Conservation (phyloP, 2,113 vertebrate species). For the Cranoglanis bouderius region DNA sequence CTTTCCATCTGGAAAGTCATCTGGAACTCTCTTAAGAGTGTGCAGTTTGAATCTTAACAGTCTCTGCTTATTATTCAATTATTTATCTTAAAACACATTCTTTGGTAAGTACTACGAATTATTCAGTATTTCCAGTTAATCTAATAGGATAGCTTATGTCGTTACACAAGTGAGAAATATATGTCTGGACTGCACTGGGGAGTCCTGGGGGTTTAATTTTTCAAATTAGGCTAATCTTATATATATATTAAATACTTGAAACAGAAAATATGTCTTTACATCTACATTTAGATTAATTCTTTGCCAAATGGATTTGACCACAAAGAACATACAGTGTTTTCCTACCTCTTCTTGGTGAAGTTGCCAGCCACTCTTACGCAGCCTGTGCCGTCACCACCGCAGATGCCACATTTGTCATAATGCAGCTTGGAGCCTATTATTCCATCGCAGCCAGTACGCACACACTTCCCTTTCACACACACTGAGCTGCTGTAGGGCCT, state of each 20-base stretch:
- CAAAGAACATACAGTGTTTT: not conserved
- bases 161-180: not conserved
- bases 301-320: not conserved
- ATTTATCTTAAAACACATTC: constrained; percentile 7
- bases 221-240: not conserved
- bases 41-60: not conserved
- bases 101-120: not conserved
- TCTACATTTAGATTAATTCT: not conserved
- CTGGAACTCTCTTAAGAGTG: not conserved
- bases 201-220: not conserved
- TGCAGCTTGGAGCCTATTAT: constrained; percentile 98
- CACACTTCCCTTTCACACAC: constrained; percentile 91
- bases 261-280: not conserved
- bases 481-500: constrained; percentile 91
- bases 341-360: constrained; percentile 94
- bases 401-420: constrained; percentile 92
- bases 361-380: constrained; percentile 89
- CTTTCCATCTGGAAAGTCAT: constrained; percentile 18
- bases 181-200: not conserved
- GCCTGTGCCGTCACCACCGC: constrained; percentile 90
- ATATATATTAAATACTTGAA: not conserved
- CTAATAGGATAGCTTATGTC: not conserved
- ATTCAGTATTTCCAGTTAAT: not conserved
- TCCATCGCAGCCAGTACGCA: constrained; percentile 91
- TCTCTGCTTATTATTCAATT: constrained; percentile 17